A percentile compares a stretch with the other conserved stretches of the same genome.
phyloP scores from a whole-genome alignment of 2,113 vertebrate genomes.

The Motacilla alba region DNA sequence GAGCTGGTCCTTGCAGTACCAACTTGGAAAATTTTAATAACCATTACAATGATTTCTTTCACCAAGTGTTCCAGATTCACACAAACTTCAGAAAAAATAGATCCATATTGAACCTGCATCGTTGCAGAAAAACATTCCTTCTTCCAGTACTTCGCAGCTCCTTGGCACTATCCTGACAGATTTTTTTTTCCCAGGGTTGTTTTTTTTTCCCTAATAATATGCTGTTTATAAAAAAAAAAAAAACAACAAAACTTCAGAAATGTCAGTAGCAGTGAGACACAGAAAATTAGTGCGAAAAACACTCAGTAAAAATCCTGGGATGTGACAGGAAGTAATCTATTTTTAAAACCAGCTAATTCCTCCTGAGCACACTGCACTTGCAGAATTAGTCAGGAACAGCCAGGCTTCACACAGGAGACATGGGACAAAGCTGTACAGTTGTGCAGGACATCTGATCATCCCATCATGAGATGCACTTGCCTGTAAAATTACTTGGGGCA shows the following conservation, averaged over 20 bases:
- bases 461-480: rapidly evolving
- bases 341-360: conserved; percentile 42
- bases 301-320: background rate
- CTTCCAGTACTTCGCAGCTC: background rate
- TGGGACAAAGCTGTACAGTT: background rate
- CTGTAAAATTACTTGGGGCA: conserved; percentile 49
- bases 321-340: background rate
- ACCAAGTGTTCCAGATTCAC: background rate
- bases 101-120: background rate
- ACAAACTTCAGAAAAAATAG: background rate
- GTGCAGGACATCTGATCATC: background rate
- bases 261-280: background rate
- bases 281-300: background rate
- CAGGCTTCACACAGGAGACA: background rate
- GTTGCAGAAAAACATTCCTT: background rate
- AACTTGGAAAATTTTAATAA: background rate
- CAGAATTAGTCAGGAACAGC: background rate
- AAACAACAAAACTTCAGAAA: background rate
- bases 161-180: background rate
- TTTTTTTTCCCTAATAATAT: background rate
- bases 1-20: background rate
- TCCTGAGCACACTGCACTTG: background rate
- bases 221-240: background rate
- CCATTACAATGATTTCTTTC: background rate
- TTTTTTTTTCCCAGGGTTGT: background rate